Evolutionary conservation across 2,888 invertebrate species (phyloP).

Genomic region (Drosophila kuntzei): DNA sequence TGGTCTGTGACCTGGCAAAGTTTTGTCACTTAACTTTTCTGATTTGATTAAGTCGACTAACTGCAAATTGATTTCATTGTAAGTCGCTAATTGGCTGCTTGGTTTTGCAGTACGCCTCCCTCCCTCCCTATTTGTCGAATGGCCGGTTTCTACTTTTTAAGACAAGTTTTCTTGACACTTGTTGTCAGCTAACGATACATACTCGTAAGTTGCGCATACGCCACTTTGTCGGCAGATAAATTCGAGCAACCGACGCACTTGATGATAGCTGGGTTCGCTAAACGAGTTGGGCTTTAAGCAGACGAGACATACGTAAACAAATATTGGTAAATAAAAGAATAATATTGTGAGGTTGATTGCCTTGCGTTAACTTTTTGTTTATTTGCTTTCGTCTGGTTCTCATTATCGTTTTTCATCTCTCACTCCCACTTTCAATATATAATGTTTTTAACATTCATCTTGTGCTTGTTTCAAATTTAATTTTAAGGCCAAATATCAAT

Average conservation of each 20-base stretch:
- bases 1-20: conserved; percentile 44
- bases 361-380: conserved; percentile 30
- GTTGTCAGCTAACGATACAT: conserved; percentile 9
- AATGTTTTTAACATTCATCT: not conserved
- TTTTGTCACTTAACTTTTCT: conserved; percentile 74
- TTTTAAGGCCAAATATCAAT: conserved; percentile 40
- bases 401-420: conserved; percentile 1
- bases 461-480: conserved; percentile 33
- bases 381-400: conserved; percentile 32
- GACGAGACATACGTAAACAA: conserved; percentile 60
- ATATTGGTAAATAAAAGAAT: conserved; percentile 59
- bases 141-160: conserved; percentile 36
- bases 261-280: not conserved
- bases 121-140: not conserved
- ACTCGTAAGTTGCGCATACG: conserved; percentile 42
- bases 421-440: not conserved
- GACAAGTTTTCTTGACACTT: conserved; percentile 21
- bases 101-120: conserved; percentile 30
- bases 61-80: conserved; percentile 75
- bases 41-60: conserved; percentile 74
- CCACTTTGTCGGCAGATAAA: conserved; percentile 34
- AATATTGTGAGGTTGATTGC: conserved; percentile 33
- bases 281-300: conserved; percentile 29
- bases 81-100: conserved; percentile 69
- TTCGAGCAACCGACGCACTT: conserved; percentile 21